Percentiles rank a stretch among this genome's conserved stretches.
phyloP scores from a whole-genome alignment of 2,113 vertebrate genomes.

The Corynorhinus townsendii region DNA sequence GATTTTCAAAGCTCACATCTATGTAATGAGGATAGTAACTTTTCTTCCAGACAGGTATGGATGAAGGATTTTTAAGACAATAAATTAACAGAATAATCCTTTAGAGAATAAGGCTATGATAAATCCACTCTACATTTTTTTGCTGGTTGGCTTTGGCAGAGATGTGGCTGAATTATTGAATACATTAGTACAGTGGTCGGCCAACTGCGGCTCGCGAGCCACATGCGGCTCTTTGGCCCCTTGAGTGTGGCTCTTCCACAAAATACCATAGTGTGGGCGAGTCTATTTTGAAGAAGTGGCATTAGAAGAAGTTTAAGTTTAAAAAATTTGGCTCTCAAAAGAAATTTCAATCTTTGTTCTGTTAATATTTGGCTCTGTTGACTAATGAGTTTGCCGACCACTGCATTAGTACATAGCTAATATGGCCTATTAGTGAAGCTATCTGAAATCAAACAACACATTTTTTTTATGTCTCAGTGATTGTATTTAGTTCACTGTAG shows the following conservation, averaged over 20 bases:
- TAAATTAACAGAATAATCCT: background rate
- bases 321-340: too few relatives aligned
- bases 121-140: background rate
- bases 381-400: too few relatives aligned
- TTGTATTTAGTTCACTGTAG: background rate
- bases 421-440: background rate
- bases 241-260: too few relatives aligned
- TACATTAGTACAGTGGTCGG: background rate
- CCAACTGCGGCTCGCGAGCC: too few relatives aligned
- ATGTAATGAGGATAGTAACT: background rate
- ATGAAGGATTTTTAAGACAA: background rate
- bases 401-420: background rate
- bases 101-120: background rate
- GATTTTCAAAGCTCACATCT: background rate
- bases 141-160: background rate
- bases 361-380: too few relatives aligned
- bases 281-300: too few relatives aligned
- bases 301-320: too few relatives aligned
- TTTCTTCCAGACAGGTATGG: background rate
- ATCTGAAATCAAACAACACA: background rate
- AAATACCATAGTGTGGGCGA: too few relatives aligned
- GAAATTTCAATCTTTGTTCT: too few relatives aligned
- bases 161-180: background rate
- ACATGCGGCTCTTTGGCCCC: too few relatives aligned
- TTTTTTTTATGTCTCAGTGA: background rate